Percentiles rank a stretch among this genome's conserved stretches.
These are phyloP conservation scores for Cancer borealis DNA, from an alignment of 2,888 invertebrate genomes.

Conservation along the genomic window DNA sequence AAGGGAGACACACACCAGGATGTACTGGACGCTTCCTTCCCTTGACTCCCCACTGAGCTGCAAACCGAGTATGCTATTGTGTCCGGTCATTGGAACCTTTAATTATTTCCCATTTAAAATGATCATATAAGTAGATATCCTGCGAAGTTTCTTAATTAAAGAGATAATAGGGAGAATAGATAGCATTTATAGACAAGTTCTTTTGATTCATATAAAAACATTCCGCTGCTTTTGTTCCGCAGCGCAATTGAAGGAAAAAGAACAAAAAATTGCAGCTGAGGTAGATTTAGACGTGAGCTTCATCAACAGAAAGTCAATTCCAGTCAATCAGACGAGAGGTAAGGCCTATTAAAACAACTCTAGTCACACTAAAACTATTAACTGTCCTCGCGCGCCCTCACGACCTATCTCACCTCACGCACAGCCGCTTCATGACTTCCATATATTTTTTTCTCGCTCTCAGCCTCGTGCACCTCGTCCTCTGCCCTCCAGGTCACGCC, in stretches of 20 bases:
- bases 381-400: background rate
- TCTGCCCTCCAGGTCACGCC: background rate
- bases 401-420: background rate
- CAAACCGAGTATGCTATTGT: background rate
- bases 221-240: background rate
- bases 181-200: background rate
- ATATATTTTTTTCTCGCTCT: background rate
- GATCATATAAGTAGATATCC: background rate
- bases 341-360: background rate
- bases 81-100: background rate
- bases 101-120: background rate
- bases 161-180: background rate
- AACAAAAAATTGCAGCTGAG: background rate
- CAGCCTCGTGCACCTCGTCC: background rate
- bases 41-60: background rate
- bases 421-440: constrained; percentile 9
- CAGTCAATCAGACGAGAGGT: background rate
- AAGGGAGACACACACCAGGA: constrained; percentile 6
- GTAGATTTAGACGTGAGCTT: background rate
- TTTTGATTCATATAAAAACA: background rate
- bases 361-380: constrained; percentile 37
- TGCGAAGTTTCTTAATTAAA: background rate
- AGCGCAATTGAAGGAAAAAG: background rate
- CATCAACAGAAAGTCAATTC: background rate
- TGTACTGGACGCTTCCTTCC: background rate